Evolutionary conservation across 2,113 vertebrate species (phyloP), one percentile per base, ranked within the genome.

Genomic region (Columba livia): DNA sequence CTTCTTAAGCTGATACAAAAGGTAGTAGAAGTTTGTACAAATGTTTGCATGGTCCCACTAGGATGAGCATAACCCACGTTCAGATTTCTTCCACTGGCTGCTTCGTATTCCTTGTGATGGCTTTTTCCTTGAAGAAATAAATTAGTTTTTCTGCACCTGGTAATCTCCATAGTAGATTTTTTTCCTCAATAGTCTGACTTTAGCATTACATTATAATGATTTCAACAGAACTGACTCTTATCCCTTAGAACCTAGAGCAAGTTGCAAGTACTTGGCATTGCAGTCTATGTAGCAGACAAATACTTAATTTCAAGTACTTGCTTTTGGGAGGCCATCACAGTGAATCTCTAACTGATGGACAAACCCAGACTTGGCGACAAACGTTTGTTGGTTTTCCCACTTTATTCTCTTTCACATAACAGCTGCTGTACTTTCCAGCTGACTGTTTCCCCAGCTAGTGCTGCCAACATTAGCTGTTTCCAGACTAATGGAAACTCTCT

Each of bases 261-360:
- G 79, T 79, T 88, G 54, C 93, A 95, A 95, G 96, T 94, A 85
- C 79, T 56, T 91, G 80, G 61, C 91, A 92, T 97, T 97, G 87
- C 70, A 88, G 79, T 83, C 69, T 85, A 38, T 50, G 44, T 64
- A 90, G 53, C 94, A 73, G 67, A 74, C 56, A 89, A 94, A 95
- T 89, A 90, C 75, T 94, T 93, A 93, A 58, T 44, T 96, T 64
- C 34, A 86, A 94, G 79, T 62, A 47, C 48, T 88, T 97, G 88
- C 67, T 95, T 93, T 94, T 92, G 72, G 81, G 91, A 92, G 66
- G 93, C 92, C 87, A 96, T 97, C 78, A 93, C 56, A 91, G 89
- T 79, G 71, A 89, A 88, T 80, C 28, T 94, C 81, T 96, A 96
- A 97, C 95, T 97, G 96, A 89, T 94, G 78, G 96, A 42, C 72